Evolutionary conservation across 2,113 vertebrate genomes (phyloP).

Genomic region (Ivindomyrus marchei): DNA sequence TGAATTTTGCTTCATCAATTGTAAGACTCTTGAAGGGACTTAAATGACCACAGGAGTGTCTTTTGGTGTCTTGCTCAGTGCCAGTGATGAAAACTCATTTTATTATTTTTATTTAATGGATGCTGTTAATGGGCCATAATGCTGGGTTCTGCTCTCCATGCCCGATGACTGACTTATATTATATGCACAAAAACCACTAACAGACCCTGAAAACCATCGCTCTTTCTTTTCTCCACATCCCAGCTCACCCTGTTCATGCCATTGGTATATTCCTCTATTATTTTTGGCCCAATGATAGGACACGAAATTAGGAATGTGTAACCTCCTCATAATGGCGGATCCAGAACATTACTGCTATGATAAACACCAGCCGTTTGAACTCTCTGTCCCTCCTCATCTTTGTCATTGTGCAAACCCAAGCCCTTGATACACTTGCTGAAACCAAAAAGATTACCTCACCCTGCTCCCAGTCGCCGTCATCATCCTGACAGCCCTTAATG

Average conservation of each 20-base stretch:
- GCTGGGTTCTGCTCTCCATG: constrained; percentile 23
- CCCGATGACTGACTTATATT: constrained; percentile 32
- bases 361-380: constrained; percentile 35
- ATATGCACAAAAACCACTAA: constrained; percentile 42
- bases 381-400: constrained; percentile 25
- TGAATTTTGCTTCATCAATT: background rate
- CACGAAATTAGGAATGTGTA: constrained; percentile 20
- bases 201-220: constrained; percentile 35
- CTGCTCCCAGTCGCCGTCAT: constrained; percentile 48
- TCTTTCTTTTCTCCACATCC: background rate
- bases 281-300: constrained; percentile 11
- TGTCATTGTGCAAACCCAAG: constrained; percentile 42
- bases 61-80: constrained; percentile 6
- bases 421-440: constrained; percentile 35
- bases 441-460: constrained; percentile 56
- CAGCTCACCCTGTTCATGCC: constrained; percentile 7
- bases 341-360: constrained; percentile 34
- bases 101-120: constrained; percentile 27
- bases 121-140: constrained; percentile 42
- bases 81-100: background rate
- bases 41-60: background rate
- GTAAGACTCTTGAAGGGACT: background rate
- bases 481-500: constrained; percentile 54
- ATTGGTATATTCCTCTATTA: constrained; percentile 15
- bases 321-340: constrained; percentile 33